Percentiles rank a stretch among this genome's conserved stretches.
Conservation (phyloP, 2,888 invertebrate species). For the Meloe dianella region DNA sequence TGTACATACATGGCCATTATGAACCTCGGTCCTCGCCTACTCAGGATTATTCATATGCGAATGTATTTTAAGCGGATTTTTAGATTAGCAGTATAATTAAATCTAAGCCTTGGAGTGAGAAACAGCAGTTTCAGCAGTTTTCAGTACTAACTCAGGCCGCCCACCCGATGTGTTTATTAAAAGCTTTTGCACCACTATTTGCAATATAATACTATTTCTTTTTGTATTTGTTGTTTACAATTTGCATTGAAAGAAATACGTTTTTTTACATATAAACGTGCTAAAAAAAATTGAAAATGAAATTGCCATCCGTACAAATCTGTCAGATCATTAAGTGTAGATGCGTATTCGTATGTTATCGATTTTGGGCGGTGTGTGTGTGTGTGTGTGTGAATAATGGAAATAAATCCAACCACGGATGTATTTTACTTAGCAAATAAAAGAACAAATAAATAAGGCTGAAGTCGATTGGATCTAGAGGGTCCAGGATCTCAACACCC, state of each 20-base stretch:
- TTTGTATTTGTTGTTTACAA: not conserved
- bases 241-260: too few species aligned
- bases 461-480: conserved; percentile 21
- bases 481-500: not conserved
- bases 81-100: conserved; percentile 45
- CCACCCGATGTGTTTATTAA: conserved; percentile 16
- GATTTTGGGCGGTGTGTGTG: too few species aligned
- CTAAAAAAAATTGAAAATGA: not conserved
- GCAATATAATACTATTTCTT: not conserved
- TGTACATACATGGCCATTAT: conserved; percentile 35
- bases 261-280: too few species aligned
- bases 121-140: conserved; percentile 34
- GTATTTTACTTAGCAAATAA: conserved; percentile 32
- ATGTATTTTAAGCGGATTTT: conserved; percentile 44
- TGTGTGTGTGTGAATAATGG: conserved; percentile 5
- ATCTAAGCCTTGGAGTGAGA: conserved; percentile 36
- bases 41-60: conserved; percentile 38
- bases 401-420: conserved; percentile 24
- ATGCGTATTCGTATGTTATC: not conserved
- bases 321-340: not conserved
- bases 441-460: conserved; percentile 32
- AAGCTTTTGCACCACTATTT: not conserved
- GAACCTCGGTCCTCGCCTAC: conserved; percentile 29
- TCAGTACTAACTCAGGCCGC: conserved; percentile 12
- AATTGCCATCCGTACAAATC: not conserved